Base-by-base conservation (phyloP, 2,888 invertebrate species). In the Phrixothrix hirtus region DNA sequence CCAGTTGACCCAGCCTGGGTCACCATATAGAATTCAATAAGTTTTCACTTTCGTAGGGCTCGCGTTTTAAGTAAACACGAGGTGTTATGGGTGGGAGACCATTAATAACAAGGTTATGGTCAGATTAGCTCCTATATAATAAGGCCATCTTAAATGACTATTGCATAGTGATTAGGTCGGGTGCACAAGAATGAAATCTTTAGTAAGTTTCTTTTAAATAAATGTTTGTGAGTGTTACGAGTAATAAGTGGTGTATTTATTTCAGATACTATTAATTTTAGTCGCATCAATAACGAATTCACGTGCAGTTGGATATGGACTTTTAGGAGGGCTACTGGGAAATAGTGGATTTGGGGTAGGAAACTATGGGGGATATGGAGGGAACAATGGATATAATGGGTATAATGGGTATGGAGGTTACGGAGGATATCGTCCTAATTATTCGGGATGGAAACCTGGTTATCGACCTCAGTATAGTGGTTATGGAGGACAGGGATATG, bases 251-350 rank as follows among this genome's bases (percentile, higher is more conserved):
- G n/a, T n/a, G n/a, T n/a, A 17, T 31, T 48, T 21, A 10, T 59
- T 60, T 31, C 42, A 62, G 62, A 38, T 60, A 16, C 11, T 47
- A 5, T 36, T 58, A 10, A 7, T 59, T 6, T 15, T 47, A 12
- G 13, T 42, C 2, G 38, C 35, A 1, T 15, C 47, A 10, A n/a
- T 39, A 10, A 42, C 43, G 7, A 15, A 13, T 9, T 57, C 43
- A 5, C 50, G 57, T 21, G 55, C 58, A 15, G 55, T 50, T 11
- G 59, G 60, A 2, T 62, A 59, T 42, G 60, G 60, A 5, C 47
- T 57, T 1, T 7, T 45, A 31, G 38, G 49, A 4, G 52, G 53
- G 10, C 11, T 37, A 11, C n/a, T n/a, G n/a, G n/a, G n/a, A n/a
- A n/a, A n/a, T n/a, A n/a, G n/a, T n/a, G 37, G 37, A 9, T 6